Conservation (phyloP, 2,888 invertebrate species). For the Heliconius ethilla region DNA sequence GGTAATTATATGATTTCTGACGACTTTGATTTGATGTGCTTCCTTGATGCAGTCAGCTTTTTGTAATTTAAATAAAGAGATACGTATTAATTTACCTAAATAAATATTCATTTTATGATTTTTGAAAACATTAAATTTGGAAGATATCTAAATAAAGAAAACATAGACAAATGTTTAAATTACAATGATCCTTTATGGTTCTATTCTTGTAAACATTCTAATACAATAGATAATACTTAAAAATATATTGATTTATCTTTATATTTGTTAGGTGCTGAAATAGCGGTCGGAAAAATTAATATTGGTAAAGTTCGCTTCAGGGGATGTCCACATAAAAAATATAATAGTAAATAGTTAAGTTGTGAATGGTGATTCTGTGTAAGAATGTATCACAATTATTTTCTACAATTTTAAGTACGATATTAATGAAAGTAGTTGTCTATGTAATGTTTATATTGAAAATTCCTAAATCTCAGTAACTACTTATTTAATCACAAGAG, state of each 20-base stretch:
- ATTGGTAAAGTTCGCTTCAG: background rate
- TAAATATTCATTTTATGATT: too few species aligned
- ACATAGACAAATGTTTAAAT: background rate
- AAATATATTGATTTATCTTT: background rate
- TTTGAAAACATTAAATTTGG: background rate
- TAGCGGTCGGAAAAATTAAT: background rate
- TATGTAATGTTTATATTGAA: background rate
- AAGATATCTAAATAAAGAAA: background rate
- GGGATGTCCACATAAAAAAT: background rate
- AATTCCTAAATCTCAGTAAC: background rate
- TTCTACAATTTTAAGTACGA: background rate
- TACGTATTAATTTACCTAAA: background rate
- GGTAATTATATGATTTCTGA: background rate
- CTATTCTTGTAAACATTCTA: background rate
- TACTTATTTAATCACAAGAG: conserved; percentile 6
- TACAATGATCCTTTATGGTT: background rate
- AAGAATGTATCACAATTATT: background rate
- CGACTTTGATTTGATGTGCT: background rate
- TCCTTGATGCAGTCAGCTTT: background rate
- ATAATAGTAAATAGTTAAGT: too few species aligned
- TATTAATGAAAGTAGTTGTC: background rate
- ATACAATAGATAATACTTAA: background rate
- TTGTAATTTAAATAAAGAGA: background rate
- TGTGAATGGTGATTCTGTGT: too few species aligned
- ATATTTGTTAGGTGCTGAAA: background rate